These are phyloP conservation scores for Metridium senile DNA, from an alignment of 92 coral and sea anemone species.

Conservation along the genomic window DNA sequence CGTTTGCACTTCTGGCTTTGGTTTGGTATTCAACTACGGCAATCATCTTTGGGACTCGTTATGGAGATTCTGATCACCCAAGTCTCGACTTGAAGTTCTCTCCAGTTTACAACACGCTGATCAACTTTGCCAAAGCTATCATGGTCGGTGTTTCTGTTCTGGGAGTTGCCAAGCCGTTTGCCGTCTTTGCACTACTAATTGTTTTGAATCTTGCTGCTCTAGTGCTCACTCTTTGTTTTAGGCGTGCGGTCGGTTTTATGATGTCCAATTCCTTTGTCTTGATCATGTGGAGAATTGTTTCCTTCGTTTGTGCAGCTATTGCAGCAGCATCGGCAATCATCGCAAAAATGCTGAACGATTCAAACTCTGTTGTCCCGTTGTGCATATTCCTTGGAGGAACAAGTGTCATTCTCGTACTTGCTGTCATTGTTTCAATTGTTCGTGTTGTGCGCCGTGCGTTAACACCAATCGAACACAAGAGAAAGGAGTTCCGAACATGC, in stretches of 20 bases:
- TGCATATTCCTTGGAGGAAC: slow-evolving; percentile 67
- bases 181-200: slow-evolving; percentile 55
- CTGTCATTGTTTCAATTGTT: slow-evolving; percentile 52
- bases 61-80: slow-evolving; percentile 94
- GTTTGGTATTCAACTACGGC: slow-evolving; percentile 96
- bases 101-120: slow-evolving; percentile 81
- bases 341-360: slow-evolving; percentile 55
- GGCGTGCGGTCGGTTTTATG: slow-evolving; percentile 52
- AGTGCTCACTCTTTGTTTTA: slow-evolving; percentile 72
- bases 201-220: slow-evolving; percentile 66
- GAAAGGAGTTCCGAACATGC: slow-evolving; percentile 69
- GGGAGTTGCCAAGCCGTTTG: slow-evolving; percentile 52
- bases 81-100: slow-evolving; percentile 89
- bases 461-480: slow-evolving; percentile 79
- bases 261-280: slow-evolving; percentile 82
- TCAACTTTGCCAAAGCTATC: slow-evolving; percentile 79
- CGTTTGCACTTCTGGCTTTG: slow-evolving; percentile 84
- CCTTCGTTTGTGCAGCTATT: slow-evolving; percentile 64
- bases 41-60: slow-evolving; percentile 87
- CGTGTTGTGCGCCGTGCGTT: slow-evolving; percentile 52
- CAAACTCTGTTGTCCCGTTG: slow-evolving; percentile 68
- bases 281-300: slow-evolving; percentile 78
- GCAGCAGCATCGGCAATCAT: slow-evolving; percentile 76
- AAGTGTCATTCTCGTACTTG: slow-evolving; percentile 59
- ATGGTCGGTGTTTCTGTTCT: slow-evolving; percentile 94